Percentiles rank a stretch among this genome's conserved stretches.
Conservation (phyloP, 2,797 vertebrate species). For the Anomalospiza imberbis region DNA sequence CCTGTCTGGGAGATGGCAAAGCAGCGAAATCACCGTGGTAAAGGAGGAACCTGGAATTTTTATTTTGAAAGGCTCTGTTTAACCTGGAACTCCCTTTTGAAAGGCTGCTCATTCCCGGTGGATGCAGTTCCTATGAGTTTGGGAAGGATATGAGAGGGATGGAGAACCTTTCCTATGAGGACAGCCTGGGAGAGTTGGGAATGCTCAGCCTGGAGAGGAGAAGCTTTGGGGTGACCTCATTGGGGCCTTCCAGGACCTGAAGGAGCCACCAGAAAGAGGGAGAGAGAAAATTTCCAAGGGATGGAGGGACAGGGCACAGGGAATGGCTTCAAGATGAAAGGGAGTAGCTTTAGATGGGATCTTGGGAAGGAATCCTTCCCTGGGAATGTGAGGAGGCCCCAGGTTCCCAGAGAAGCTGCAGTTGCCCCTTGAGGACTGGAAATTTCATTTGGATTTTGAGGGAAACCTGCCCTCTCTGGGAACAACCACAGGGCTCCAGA, state of each 20-base stretch:
- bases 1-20: not conserved
- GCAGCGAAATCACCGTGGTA: rapidly evolving
- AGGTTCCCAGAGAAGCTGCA: not conserved
- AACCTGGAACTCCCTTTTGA: not conserved
- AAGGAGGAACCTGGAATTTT: not conserved
- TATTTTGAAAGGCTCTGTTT: no score
- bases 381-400: not conserved
- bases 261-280: not conserved
- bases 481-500: not conserved
- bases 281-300: not conserved
- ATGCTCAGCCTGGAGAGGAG: not conserved
- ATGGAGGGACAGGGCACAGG: not conserved
- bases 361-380: not conserved
- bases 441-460: not conserved
- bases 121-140: not conserved
- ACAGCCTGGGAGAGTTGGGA: not conserved
- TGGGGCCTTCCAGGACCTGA: rapidly evolving
- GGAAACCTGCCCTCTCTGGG: not conserved
- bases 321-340: not conserved
- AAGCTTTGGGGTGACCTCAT: rapidly evolving
- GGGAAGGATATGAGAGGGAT: not conserved
- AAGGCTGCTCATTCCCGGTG: not conserved
- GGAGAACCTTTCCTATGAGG: not conserved
- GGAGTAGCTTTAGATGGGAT: not conserved
- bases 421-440: not conserved